A percentile compares a stretch with the other conserved stretches of the same genome.
Evolutionary conservation across 2,888 invertebrate genomes (phyloP).

Genomic region (Polymixis lichenea): DNA sequence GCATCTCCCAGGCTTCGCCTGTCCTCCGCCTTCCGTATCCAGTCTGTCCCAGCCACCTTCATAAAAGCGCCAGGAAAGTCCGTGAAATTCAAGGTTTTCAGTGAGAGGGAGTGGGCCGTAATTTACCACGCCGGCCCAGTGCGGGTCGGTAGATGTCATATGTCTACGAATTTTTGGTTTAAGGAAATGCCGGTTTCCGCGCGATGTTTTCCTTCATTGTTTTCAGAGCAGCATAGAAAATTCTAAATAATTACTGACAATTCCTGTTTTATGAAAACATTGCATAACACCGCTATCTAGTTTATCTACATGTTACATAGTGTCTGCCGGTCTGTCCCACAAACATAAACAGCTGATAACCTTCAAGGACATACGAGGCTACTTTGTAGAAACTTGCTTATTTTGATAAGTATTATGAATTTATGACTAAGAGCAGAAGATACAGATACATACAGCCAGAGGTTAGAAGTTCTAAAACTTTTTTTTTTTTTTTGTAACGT

Average conservation of each 20-base stretch:
- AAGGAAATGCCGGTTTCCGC: no score
- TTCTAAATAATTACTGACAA: background rate
- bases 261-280: constrained; percentile 22
- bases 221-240: no score
- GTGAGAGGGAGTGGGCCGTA: no score
- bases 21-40: no score
- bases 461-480: background rate
- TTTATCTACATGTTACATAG: constrained; percentile 26
- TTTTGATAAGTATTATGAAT: background rate
- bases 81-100: no score
- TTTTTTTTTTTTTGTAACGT: background rate
- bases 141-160: no score
- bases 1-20: no score
- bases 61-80: no score
- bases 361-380: constrained; percentile 6
- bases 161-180: no score
- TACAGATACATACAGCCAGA: background rate
- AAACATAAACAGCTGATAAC: constrained; percentile 43
- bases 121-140: no score
- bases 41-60: no score
- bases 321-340: constrained; percentile 15
- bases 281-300: constrained; percentile 1
- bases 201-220: no score
- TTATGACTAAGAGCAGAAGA: background rate
- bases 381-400: background rate